Conservation (phyloP, 2,113 vertebrate genomes). For the Oceanites oceanicus region DNA sequence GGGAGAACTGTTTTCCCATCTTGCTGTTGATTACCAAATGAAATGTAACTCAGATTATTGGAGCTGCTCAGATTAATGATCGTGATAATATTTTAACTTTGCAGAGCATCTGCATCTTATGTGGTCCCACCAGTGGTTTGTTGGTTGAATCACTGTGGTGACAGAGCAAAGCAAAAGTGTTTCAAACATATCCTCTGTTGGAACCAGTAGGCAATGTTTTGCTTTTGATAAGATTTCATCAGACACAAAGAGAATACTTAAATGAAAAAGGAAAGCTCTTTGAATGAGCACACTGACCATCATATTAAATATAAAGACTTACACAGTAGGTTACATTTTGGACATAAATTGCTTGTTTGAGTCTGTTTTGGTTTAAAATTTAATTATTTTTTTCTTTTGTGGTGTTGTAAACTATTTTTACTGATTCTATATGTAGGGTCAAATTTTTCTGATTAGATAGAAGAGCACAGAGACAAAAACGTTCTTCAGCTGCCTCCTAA, state of each 20-base stretch:
- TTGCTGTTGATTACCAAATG: not conserved
- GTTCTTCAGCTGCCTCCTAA: not conserved
- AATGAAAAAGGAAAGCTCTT: not conserved
- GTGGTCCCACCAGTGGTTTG: conserved; percentile 2
- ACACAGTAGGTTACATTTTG: not conserved
- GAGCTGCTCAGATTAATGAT: conserved; percentile 5
- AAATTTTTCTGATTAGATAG: not conserved
- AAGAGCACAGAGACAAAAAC: not conserved
- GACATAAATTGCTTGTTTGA: not conserved
- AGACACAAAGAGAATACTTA: not conserved
- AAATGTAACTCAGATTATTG: not conserved
- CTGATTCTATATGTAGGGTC: not conserved
- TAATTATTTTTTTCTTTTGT: not conserved
- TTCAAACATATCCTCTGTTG: not conserved
- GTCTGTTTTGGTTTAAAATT: not conserved
- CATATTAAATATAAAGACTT: not conserved
- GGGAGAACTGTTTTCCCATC: not conserved
- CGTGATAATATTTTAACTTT: not conserved
- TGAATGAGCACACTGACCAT: not conserved
- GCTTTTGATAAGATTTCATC: not conserved
- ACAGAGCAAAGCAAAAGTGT: not conserved
- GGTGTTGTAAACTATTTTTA: not conserved
- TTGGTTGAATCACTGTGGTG: conserved; percentile 23
- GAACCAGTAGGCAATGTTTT: not conserved
- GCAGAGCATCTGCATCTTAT: conserved; percentile 18